Conservation (phyloP, 1,140 invertebrate species). For the Drosophila tropicalis region DNA sequence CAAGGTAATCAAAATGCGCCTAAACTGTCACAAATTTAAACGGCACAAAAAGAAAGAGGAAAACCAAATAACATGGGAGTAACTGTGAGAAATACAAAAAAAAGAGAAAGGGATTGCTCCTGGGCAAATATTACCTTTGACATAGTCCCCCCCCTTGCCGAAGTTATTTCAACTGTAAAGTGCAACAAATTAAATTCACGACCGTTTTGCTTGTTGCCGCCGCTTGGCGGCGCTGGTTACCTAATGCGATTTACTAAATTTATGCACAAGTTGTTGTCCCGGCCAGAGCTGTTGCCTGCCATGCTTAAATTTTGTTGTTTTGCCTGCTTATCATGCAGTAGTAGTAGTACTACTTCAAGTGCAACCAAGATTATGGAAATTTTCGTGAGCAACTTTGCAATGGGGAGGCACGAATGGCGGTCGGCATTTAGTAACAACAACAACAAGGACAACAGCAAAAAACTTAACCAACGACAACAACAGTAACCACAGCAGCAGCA, state of each 20-base stretch:
- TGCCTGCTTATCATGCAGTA: constrained; percentile 65
- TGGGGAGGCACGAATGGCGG: constrained; percentile 3
- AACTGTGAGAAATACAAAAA: background rate
- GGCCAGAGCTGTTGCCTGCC: constrained; percentile 22
- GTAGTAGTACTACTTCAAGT: constrained; percentile 29
- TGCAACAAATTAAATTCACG: constrained; percentile 77
- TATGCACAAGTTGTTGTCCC: constrained; percentile 70
- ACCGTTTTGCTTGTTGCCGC: constrained; percentile 50
- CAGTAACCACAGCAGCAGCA: constrained; percentile 4
- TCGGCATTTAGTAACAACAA: constrained; percentile 50
- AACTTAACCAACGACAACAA: background rate
- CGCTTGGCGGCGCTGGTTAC: constrained; percentile 34
- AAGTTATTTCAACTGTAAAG: constrained; percentile 78
- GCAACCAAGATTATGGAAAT: constrained; percentile 75
- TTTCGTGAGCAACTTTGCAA: constrained; percentile 33
- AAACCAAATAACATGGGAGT: background rate
- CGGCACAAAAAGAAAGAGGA: constrained; percentile 15
- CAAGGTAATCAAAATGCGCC: constrained; percentile 26
- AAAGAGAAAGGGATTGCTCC: constrained; percentile 10
- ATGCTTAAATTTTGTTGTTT: constrained; percentile 50
- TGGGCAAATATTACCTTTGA: constrained; percentile 51
- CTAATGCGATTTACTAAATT: constrained; percentile 73
- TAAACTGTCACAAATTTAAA: constrained; percentile 20
- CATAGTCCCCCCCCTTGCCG: constrained; percentile 31
- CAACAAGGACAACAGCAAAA: constrained; percentile 27